phyloP scores from a whole-genome alignment of 2,888 invertebrate genomes.

The Oasisia sp. region DNA sequence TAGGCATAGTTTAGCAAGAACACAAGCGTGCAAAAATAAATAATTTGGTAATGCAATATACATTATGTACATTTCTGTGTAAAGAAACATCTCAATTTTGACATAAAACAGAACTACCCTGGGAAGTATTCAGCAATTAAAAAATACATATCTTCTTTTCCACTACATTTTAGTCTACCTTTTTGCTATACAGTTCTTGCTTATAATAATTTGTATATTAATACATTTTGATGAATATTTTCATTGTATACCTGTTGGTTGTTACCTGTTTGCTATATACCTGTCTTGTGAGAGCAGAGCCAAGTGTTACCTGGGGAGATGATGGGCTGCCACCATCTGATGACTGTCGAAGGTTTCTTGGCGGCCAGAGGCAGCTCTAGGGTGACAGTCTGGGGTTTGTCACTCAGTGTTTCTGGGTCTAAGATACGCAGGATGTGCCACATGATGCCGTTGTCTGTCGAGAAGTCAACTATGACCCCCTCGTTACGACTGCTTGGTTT shows the following conservation, averaged over 20 bases:
- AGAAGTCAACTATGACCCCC: slow-evolving; percentile 63
- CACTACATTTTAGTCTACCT: no score
- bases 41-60: no score
- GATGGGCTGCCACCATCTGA: slow-evolving; percentile 66
- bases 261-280: not conserved
- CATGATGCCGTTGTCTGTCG: slow-evolving; percentile 61
- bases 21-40: no score
- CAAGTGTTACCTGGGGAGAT: slow-evolving; percentile 54
- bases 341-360: slow-evolving; percentile 59
- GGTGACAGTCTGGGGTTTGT: slow-evolving; percentile 42
- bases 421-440: slow-evolving; percentile 56
- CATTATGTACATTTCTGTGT: no score
- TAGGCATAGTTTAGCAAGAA: no score
- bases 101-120: no score
- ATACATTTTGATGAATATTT: no score
- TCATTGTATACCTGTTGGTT: not conserved
- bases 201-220: no score
- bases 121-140: no score
- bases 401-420: slow-evolving; percentile 36
- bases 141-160: no score
- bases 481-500: slow-evolving; percentile 56
- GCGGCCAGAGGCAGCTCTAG: slow-evolving; percentile 60
- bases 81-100: no score
- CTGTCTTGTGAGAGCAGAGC: not conserved
- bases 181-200: no score